These are phyloP conservation scores for Hyposmocoma kahamanoa DNA, from an alignment of 1,140 invertebrate genomes.

Conservation along the genomic window DNA sequence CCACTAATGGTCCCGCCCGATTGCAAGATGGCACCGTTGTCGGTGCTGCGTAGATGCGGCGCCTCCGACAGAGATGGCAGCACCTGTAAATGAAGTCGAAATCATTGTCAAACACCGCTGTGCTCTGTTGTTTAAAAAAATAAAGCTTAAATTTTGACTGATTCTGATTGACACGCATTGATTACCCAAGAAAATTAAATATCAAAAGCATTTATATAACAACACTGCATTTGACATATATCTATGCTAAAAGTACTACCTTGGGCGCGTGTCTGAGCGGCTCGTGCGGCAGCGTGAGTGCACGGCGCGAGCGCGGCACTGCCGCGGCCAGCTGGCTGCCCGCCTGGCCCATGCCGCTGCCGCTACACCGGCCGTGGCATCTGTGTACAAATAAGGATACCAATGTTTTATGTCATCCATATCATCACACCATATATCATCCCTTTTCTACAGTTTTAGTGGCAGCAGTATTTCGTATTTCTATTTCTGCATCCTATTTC, in stretches of 20 bases:
- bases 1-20: constrained; percentile 86
- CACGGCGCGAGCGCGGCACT: constrained; percentile 35
- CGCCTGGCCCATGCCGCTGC: constrained; percentile 54
- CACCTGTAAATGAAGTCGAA: constrained; percentile 76
- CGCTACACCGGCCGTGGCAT: constrained; percentile 3
- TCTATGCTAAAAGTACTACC: constrained; percentile 22
- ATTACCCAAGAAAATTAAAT: background rate
- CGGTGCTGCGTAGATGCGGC: constrained; percentile 79
- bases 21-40: constrained; percentile 86
- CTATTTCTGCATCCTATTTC: too few species aligned
- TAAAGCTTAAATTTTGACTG: too few species aligned
- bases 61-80: constrained; percentile 77
- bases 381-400: too few species aligned
- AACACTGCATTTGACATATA: background rate
- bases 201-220: background rate
- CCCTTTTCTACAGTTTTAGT: too few species aligned
- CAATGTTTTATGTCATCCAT: too few species aligned
- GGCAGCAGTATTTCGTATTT: too few species aligned
- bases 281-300: constrained; percentile 54
- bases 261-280: constrained; percentile 53
- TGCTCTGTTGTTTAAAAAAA: too few species aligned
- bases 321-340: constrained; percentile 51
- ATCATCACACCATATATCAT: too few species aligned
- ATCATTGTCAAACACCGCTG: too few species aligned
- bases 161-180: too few species aligned